Base-by-base conservation (phyloP, 2,113 vertebrate genomes). In the Muntiacus muntjak region DNA sequence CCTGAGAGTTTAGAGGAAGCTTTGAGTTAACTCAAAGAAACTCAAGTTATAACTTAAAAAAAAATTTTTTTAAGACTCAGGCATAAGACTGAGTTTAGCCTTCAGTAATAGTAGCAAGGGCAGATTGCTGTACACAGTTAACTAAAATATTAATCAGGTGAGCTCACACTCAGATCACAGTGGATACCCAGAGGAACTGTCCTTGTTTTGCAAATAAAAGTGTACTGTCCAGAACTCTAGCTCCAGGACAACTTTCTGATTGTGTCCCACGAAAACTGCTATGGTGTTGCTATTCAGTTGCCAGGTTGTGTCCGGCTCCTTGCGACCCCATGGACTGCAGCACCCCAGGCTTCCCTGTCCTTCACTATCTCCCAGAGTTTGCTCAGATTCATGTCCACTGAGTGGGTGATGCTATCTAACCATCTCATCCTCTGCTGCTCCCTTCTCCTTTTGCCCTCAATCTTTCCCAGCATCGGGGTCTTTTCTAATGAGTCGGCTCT, bases 131-230 rank as follows among this genome's bases (percentile, higher is more conserved):
- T 71, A 91, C 58, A 95, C 13, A 84, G 45, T 84, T 54, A 90
- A 55, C 9, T 25, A 88, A 95, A n/a, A 91, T 40, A 96, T 57
- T 23, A 95, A 89, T 89, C 94, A 36, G 58, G 43, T 47, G 54
- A 93, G 45, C 79, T 78, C 60, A 86, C 78, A 91, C 64, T 94
- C 45, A 91, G 78, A 60, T 93, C 67, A 89, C 33, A 92, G 62
- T 64, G 23, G 64, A 40, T 67, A 89, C 54, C 16, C 58, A 96
- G 82, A 95, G 47, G 67, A 91, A 83, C 78, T 64, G 43, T 88
- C 57, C 58, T 58, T 87, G 85, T 67, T 95, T 93, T 84, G 36
- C 50, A 97, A 83, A 82, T 92, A 71, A 90, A 97, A 96, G 50
- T 84, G 2, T 40, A 85, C 43, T 81, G 15, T 9, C 79, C 62